Evolutionary conservation across 1,140 invertebrate genomes (phyloP), one percentile per base, ranked within the genome.

Genomic region (Drosophila novamexicana): DNA sequence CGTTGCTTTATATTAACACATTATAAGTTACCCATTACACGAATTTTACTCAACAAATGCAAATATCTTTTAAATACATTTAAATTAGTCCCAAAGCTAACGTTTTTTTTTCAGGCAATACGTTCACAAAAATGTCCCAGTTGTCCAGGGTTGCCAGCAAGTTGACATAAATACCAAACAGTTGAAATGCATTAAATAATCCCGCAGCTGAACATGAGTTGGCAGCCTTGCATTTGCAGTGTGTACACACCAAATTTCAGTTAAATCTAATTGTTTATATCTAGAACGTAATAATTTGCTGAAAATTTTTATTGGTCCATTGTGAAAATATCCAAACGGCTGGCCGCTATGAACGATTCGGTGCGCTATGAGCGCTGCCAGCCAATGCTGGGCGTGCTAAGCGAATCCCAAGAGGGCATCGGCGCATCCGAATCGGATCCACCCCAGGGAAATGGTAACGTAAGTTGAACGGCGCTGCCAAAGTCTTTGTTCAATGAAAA

Each of bases 331-430:
- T 36, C 22, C n/a, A 40, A 8, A 58, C 53, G 71, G 14, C 12
- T 54, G 70, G 44, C 49, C 62, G 77, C 62, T 54, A 90, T 90
- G 88, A 90, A 88, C 72, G 80, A 90, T 70, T 90, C 88, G 59
- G 88, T 90, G 64, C 88, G 82, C 57, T 90, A 75, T 44, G 88
- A 90, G 63, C 82, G 82, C 67, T 67, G 82, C 47, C 77, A 89
- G 61, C 80, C 81, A 40, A 80, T 90, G 74, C 71, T 90, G 64
- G 83, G 77, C 45, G 73, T 75, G 52, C 64, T 79, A 7, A 58
- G 7, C 58, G 79, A 88, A 58, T 88, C 80, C 58, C 79, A 79
- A 34, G 71, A 68, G 34, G 52, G 66, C 40, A 32, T 61, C 18
- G 45, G 54, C 39, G 61, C 56, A n/a, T n/a, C 44, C 10, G 76